A percentile compares a stretch with the other conserved stretches of the same genome.
Conservation (phyloP, 1,140 invertebrate genomes). For the Sinonovacula constricta region DNA sequence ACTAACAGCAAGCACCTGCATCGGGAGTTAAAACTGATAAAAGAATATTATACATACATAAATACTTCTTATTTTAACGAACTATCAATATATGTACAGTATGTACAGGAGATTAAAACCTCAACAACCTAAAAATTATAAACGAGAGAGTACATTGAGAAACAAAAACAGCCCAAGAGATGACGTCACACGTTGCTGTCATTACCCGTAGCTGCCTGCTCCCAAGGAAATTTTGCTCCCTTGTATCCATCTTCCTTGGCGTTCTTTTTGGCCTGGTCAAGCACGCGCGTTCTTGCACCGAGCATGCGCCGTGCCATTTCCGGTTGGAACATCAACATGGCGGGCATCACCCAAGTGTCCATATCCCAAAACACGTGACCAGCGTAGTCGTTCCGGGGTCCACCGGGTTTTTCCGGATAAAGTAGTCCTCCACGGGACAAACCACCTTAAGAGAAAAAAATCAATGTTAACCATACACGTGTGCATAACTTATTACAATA, state of each 20-base stretch:
- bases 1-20: too few species aligned
- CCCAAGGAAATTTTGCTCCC: conserved; percentile 77
- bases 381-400: conserved; percentile 57
- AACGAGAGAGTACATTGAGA: too few species aligned
- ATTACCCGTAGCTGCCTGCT: conserved; percentile 72
- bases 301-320: conserved; percentile 63
- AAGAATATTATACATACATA: too few species aligned
- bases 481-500: not conserved
- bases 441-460: conserved; percentile 27
- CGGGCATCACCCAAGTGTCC: conserved; percentile 78
- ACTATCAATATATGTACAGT: too few species aligned
- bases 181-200: too few species aligned
- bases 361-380: conserved; percentile 79
- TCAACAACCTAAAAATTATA: too few species aligned
- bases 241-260: conserved; percentile 64
- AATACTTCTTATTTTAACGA: too few species aligned
- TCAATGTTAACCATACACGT: not conserved
- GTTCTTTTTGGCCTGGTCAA: conserved; percentile 67
- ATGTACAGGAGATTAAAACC: too few species aligned
- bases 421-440: conserved; percentile 53
- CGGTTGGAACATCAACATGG: conserved; percentile 74
- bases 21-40: too few species aligned
- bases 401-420: conserved; percentile 37
- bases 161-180: too few species aligned
- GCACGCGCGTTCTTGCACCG: conserved; percentile 58